Evolutionary conservation across 2,797 vertebrate species (phyloP).

Genomic region (Synanceia verrucosa): DNA sequence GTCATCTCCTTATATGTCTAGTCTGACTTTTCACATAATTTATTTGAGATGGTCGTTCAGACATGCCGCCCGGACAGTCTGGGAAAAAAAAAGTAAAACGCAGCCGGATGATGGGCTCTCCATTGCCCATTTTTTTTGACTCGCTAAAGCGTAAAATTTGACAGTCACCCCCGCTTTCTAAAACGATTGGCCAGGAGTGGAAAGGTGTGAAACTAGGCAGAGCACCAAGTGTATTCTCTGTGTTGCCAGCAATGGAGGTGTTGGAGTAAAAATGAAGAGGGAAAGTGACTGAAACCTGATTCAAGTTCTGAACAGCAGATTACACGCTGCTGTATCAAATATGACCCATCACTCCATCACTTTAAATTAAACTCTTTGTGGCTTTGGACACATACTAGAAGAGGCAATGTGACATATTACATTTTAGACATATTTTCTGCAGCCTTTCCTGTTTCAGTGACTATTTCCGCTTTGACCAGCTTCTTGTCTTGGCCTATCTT

Average conservation of each 20-base stretch:
- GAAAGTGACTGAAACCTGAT: conserved; percentile 11
- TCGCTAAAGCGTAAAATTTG: conserved; percentile 12
- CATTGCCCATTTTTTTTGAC: background rate
- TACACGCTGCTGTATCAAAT: background rate
- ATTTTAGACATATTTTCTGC: background rate
- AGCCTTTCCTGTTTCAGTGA: background rate
- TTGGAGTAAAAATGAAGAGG: conserved; percentile 32
- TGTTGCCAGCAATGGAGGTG: conserved; percentile 16
- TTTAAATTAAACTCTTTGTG: background rate
- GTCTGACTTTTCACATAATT: background rate
- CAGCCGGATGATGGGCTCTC: background rate
- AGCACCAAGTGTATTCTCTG: conserved; percentile 10
- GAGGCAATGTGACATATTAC: background rate
- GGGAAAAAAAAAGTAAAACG: background rate
- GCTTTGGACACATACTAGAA: background rate
- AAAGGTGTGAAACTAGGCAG: conserved; percentile 41
- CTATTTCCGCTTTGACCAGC: no score
- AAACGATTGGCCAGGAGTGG: conserved; percentile 27
- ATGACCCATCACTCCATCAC: background rate
- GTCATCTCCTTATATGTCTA: background rate
- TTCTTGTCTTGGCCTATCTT: background rate
- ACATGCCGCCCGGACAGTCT: background rate
- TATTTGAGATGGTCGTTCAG: background rate
- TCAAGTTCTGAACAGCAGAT: conserved; percentile 19
- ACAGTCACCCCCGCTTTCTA: conserved; percentile 6